These are phyloP conservation scores for Leptinotarsa lineolata DNA, from an alignment of 1,140 invertebrate species.

Conservation along the genomic window DNA sequence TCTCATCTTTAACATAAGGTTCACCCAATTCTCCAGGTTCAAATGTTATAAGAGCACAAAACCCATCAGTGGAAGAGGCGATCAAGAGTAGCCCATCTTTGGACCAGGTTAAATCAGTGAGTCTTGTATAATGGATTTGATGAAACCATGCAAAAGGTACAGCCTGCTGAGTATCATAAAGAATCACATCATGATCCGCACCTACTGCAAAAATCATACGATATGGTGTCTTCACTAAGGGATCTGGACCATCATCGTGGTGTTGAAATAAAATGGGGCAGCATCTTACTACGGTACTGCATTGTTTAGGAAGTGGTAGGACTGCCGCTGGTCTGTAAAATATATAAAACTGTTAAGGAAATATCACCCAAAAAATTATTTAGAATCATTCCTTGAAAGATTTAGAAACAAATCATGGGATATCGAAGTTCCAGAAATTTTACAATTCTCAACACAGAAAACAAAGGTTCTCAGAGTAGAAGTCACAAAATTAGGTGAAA, in stretches of 20 bases:
- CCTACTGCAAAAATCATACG: constrained; percentile 89
- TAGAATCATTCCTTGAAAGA: too few species aligned
- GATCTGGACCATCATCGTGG: constrained; percentile 60
- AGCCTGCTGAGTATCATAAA: constrained; percentile 91
- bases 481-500: too few species aligned
- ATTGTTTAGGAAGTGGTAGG: constrained; percentile 74
- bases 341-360: too few species aligned
- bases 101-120: constrained; percentile 93
- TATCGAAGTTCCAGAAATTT: too few species aligned
- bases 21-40: constrained; percentile 80
- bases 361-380: too few species aligned
- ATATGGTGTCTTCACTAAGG: constrained; percentile 73
- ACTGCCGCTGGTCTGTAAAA: constrained; percentile 74
- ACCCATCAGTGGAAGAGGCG: constrained; percentile 93
- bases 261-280: constrained; percentile 78
- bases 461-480: too few species aligned
- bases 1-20: constrained; percentile 60
- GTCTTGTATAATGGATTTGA: constrained; percentile 91
- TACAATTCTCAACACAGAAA: too few species aligned
- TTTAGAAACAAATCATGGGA: too few species aligned
- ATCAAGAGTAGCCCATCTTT: constrained; percentile 79
- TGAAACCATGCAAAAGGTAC: constrained; percentile 83
- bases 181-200: constrained; percentile 80
- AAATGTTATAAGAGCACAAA: constrained; percentile 90
- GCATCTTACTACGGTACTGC: constrained; percentile 79